Conservation (phyloP, 2,113 vertebrate species). For the Nematolebias whitei region DNA sequence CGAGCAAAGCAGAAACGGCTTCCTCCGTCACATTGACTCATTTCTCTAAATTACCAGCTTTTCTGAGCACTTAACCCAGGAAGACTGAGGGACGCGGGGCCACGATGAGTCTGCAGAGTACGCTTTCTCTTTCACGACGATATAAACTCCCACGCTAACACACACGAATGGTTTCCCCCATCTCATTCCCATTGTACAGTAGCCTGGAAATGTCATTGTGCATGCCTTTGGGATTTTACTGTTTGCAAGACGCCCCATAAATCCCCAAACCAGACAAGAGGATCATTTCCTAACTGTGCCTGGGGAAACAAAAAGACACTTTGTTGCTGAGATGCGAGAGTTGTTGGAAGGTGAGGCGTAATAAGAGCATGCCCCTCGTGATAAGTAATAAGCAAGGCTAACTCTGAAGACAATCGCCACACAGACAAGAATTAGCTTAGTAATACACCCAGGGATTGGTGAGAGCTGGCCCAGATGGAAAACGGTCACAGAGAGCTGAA, state of each 20-base stretch:
- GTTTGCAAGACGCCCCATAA: conserved; percentile 7
- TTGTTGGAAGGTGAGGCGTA: conserved; percentile 44
- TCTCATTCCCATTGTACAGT: background rate
- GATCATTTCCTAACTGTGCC: background rate
- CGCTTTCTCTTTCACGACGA: conserved; percentile 22
- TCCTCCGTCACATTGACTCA: background rate
- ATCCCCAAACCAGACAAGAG: conserved; percentile 10
- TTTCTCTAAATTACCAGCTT: conserved; percentile 35
- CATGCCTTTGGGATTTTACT: conserved; percentile 9
- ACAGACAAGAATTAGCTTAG: conserved; percentile 27
- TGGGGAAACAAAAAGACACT: background rate
- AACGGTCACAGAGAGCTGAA: conserved; percentile 32
- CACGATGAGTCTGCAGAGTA: conserved; percentile 28
- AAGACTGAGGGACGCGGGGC: conserved; percentile 6
- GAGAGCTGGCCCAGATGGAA: conserved; percentile 48
- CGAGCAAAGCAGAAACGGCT: background rate
- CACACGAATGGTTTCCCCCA: background rate
- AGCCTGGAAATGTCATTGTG: conserved; percentile 6
- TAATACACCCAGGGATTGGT: conserved; percentile 35
- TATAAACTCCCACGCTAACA: conserved; percentile 26
- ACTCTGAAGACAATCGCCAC: conserved; percentile 34
- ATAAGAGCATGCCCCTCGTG: conserved; percentile 27
- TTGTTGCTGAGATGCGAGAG: background rate
- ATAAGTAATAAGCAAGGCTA: conserved; percentile 36
- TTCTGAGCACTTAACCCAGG: conserved; percentile 29